Evolutionary conservation across 2,797 vertebrate genomes (phyloP).

Genomic region (Cygnus olor): DNA sequence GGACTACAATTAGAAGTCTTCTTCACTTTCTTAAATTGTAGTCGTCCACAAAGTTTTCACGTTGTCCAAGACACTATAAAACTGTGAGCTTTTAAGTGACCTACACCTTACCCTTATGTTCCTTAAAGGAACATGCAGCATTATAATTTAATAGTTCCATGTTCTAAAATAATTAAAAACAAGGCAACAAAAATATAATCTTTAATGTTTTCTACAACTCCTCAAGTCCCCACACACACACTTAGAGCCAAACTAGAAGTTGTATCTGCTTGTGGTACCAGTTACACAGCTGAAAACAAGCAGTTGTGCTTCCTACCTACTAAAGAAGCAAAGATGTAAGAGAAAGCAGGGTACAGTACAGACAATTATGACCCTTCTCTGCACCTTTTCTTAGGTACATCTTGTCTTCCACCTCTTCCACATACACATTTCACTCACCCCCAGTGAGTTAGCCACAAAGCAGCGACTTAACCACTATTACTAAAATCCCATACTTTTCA

Average conservation of each 20-base stretch:
- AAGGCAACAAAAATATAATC: background rate
- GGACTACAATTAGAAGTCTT: background rate
- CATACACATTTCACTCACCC: background rate
- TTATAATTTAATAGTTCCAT: fast-evolving
- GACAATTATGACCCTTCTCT: fast-evolving
- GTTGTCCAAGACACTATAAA: background rate
- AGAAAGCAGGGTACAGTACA: background rate
- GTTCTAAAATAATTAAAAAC: background rate
- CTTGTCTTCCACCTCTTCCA: background rate
- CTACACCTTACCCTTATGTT: background rate
- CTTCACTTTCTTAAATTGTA: background rate
- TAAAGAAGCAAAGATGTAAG: background rate
- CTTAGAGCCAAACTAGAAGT: background rate
- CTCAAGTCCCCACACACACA: too few species aligned
- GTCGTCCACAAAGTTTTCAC: background rate
- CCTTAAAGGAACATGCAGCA: background rate
- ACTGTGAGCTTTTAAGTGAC: background rate
- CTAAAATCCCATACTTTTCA: background rate
- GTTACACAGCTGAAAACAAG: background rate
- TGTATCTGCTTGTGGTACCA: background rate
- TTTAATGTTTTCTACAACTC: background rate
- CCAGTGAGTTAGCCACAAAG: background rate
- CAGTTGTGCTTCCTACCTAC: background rate
- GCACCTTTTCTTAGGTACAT: background rate
- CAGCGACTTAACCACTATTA: background rate